Conservation (phyloP, 2,888 invertebrate species). For the Allacma fusca region DNA sequence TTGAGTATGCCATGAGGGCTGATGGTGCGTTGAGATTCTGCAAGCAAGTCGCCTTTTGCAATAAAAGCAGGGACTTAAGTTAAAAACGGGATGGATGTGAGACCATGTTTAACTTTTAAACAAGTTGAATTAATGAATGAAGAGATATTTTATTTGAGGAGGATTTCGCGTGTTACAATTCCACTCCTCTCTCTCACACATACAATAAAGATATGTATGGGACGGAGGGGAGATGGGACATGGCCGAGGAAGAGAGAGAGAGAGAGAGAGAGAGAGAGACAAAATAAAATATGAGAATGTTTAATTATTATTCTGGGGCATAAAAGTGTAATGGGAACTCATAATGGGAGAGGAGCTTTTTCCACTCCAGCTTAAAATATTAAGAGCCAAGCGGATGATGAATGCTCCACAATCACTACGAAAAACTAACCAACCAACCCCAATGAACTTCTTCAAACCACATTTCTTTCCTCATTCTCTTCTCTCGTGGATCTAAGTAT, state of each 20-base stretch:
- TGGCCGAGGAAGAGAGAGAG: not conserved
- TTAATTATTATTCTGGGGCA: constrained; percentile 61
- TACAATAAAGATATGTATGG: constrained; percentile 9
- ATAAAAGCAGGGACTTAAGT: constrained; percentile 28
- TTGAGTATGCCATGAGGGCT: constrained; percentile 4
- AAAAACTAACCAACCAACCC: constrained; percentile 34
- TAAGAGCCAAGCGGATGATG: constrained; percentile 59
- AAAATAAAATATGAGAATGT: constrained; percentile 61
- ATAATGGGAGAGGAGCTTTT: constrained; percentile 53
- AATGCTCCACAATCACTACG: constrained; percentile 56
- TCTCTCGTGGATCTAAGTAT: not conserved
- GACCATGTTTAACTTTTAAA: constrained; percentile 29
- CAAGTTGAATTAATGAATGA: constrained; percentile 36
- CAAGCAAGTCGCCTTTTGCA: constrained; percentile 22
- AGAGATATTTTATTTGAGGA: constrained; percentile 33
- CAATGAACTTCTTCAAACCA: constrained; percentile 24
- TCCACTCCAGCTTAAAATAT: constrained; percentile 57
- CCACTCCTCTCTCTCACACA: not conserved
- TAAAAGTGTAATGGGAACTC: constrained; percentile 60
- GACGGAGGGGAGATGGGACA: not conserved
- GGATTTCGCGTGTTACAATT: constrained; percentile 25
- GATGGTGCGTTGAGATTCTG: constrained; percentile 9
- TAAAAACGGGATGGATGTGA: constrained; percentile 23
- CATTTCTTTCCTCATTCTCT: constrained; percentile 33
- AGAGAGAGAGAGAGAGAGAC: constrained; percentile 46